Evolutionary conservation across 2,113 vertebrate genomes (phyloP), one percentile per base, ranked within the genome.

Genomic region (Coreoperca whiteheadi): DNA sequence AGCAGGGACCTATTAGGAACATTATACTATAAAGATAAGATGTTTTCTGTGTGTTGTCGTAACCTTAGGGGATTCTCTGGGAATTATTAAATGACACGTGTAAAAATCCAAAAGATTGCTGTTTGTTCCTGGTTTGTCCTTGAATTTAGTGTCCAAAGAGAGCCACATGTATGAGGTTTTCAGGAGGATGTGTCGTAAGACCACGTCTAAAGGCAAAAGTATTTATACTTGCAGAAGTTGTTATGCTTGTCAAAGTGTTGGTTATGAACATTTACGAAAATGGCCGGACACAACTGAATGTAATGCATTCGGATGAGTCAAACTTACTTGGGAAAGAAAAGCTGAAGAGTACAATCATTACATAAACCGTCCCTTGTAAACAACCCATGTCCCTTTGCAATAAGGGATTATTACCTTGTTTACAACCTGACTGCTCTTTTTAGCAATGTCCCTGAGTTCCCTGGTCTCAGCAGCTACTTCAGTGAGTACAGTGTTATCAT

Each of bases 11-110:
- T 21, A 60, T 51, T 75, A 63, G 34, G 1, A 66, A 50, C 37
- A 2, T 57, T 60, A 10, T 5, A 15, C 59, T 51, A 88, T 82
- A 53, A 76, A 87, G 81, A 90, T 83, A 57, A 85, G 73, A 57
- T 1, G 70, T 37, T 82, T 85, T 76, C 79, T 72, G 53, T 59
- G 8, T 30, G 50, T 2, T 46, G 14, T 8, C 66, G 28, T 50
- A 60, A 82, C 77, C 37, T 77, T 81, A 79, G 32, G 8, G 34
- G 46, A 32, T 54, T 56, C 18, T 16, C 30, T 48, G 60, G 46
- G 23, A 1, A 4, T 84, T 51, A 77, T 43, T 21, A 68, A 76
- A 82, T 43, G 54, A 1, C 6, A 20, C 15, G 4, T 34, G 21
- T 18, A 34, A 23, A 51, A 54, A 43, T 23, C 1, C 7, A 28